These are phyloP conservation scores for Artibeus lituratus DNA, from an alignment of 2,797 vertebrate genomes.

Conservation along the genomic window DNA sequence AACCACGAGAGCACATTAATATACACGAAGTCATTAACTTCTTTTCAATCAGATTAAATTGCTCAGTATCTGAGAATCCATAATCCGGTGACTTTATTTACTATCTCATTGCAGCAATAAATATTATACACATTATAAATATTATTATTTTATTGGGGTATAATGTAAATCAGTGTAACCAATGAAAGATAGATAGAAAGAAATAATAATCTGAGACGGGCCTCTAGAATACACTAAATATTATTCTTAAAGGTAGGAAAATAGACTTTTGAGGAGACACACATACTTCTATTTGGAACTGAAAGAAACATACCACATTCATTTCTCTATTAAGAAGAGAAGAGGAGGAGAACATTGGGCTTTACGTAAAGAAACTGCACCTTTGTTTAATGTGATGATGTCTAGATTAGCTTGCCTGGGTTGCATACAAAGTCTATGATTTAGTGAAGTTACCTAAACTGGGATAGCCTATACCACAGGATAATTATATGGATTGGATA, in stretches of 20 bases:
- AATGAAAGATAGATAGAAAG: background rate
- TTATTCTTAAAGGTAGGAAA: background rate
- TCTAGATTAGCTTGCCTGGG: background rate
- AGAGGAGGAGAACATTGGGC: background rate
- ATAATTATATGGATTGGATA: background rate
- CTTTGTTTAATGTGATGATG: background rate
- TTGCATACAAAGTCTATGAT: background rate
- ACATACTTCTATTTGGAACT: background rate
- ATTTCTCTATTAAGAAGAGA: background rate
- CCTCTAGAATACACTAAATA: background rate
- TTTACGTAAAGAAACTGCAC: background rate
- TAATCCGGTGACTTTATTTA: background rate
- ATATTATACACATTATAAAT: constrained; percentile 27
- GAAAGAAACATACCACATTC: background rate
- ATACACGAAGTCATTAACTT: constrained; percentile 41
- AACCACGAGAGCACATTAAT: background rate
- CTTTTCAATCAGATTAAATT: constrained; percentile 58
- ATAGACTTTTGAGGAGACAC: background rate
- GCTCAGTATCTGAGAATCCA: constrained; percentile 9
- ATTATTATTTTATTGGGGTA: background rate
- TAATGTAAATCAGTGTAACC: background rate
- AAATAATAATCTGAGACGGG: background rate
- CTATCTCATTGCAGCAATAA: background rate
- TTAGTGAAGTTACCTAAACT: background rate
- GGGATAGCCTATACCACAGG: background rate